Evolutionary conservation across 2,888 invertebrate species (phyloP), one percentile per base, ranked within the genome.

Genomic region (Globia sparganii): DNA sequence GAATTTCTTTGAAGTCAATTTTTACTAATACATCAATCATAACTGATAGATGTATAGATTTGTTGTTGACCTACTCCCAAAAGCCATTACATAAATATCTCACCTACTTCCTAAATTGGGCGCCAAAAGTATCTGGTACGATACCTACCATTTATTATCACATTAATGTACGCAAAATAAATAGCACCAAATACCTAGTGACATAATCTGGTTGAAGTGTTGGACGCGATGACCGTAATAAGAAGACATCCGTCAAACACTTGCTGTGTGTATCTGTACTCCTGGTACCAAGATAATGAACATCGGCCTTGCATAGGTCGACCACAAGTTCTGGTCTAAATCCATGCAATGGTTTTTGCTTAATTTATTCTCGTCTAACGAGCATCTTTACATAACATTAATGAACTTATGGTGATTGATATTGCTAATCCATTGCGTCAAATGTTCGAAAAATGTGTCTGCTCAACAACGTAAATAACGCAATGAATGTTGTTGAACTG

Each of bases 171-270:
- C 67, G 58, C 49, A 58, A 82, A 78, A 74, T 72, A 83, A 78
- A 81, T 74, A 86, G 4, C 61, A 58, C 67, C 56, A 37, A 68
- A 78, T 83, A 71, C 86, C 83, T 25, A 85, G 73, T 86, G 79
- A 84, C 75, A 86, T 78, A 83, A 86, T 84, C 69, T 72, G 78
- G 78, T 86, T 75, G 70, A 85, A 76, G 53, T n/a, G 53, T 56
- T 56, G 53, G n/a, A 56, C 25, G 37, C 74, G 69, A 61, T 86
- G 83, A 86, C 87, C 85, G 85, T 85, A 86, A 78, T 85, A 85
- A n/a, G 71, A 69, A 70, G 46, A 67, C 86, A 75, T n/a, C 59
- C 34, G 31, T 70, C 68, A 78, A 72, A 86, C 67, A 84, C 78
- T 75, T 86, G 86, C 28, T 61, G 53, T 28, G 49, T 61, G 31